Conservation (phyloP, 2,888 invertebrate species). For the Lumbricus terrestris region DNA sequence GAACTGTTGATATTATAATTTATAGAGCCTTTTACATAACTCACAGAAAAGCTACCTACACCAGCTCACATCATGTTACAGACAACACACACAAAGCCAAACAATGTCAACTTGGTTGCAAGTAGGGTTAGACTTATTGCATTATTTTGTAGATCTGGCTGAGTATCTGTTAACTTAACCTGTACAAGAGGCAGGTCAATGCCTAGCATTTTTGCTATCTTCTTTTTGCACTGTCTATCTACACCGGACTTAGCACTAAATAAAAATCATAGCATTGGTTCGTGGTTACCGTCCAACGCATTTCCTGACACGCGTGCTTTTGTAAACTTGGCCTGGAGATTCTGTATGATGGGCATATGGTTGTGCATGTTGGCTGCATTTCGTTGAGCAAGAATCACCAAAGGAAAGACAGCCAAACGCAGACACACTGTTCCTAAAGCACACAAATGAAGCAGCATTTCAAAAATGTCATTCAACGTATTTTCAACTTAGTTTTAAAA, state of each 20-base stretch:
- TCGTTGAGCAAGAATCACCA: slow-evolving; percentile 79
- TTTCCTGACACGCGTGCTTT: slow-evolving; percentile 86
- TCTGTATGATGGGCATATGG: slow-evolving; percentile 79
- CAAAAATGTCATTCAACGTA: neutral
- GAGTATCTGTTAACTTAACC: too few relatives aligned
- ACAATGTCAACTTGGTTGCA: too few relatives aligned
- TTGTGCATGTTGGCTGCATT: slow-evolving; percentile 80
- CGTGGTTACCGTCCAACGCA: slow-evolving; percentile 67
- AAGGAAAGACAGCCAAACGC: slow-evolving; percentile 76
- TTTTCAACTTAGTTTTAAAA: neutral
- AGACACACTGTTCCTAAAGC: slow-evolving; percentile 73
- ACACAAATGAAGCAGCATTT: neutral
- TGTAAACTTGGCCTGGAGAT: slow-evolving; percentile 78
- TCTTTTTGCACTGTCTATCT: neutral
- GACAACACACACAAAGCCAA: neutral
- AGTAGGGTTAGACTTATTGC: too few relatives aligned
- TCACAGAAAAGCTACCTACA: neutral
- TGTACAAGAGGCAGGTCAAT: too few relatives aligned
- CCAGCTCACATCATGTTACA: neutral
- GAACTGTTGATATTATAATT: too few relatives aligned
- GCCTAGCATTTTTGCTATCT: neutral
- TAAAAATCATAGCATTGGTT: neutral
- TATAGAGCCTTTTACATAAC: neutral
- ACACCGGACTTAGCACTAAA: neutral
- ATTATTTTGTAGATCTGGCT: neutral